Evolutionary conservation across 2,113 vertebrate genomes (phyloP), one percentile per base, ranked within the genome.

Genomic region (Notothenia rossii): DNA sequence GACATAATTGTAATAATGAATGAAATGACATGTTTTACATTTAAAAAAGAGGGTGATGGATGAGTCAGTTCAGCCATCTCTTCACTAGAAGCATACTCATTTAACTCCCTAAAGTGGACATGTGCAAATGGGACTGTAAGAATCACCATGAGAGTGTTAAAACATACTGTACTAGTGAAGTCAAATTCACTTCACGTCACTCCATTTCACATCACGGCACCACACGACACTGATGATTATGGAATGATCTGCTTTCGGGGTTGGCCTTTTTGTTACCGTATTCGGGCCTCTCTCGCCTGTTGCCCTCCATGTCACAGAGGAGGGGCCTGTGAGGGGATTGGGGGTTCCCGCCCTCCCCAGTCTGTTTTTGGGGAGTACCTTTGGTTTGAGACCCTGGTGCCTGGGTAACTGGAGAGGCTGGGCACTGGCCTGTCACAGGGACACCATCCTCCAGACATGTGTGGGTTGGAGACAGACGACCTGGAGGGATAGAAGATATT

Each of bases 261-360:
- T 48, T 72, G 82, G 91, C 77, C 86, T 90, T 87, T 62, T 86
- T 93, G 90, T 95, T 95, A 95, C 95, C 96, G 88, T 94, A 96
- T 93, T 96, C 95, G 56, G 87, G 93, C 66, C 93, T 91, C 86
- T 95, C 94, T 53, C 88, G 94, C 92, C 95, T 95, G 95, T 96
- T 97, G 92, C 96, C 96, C 90, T 96, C 95, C 87, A 94, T 91
- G 91, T 96, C 96, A 55, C 94, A 96, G 77, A 94, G 93, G 86
- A 95, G 91, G 75, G 94, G 94, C 83, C 92, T 95, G 93, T 91
- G 93, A 68, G 93, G 93, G 72, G 95, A 91, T 69, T 92, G 94
- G 71, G 91, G 55, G 83, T 91, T 94, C 83, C 88, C 91, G 63
- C 93, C 92, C 88, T 93, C 92, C 83, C 89, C 93, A 36, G 87